Evolutionary conservation across 2,113 vertebrate genomes (phyloP).

Genomic region (Prionailurus bengalensis): DNA sequence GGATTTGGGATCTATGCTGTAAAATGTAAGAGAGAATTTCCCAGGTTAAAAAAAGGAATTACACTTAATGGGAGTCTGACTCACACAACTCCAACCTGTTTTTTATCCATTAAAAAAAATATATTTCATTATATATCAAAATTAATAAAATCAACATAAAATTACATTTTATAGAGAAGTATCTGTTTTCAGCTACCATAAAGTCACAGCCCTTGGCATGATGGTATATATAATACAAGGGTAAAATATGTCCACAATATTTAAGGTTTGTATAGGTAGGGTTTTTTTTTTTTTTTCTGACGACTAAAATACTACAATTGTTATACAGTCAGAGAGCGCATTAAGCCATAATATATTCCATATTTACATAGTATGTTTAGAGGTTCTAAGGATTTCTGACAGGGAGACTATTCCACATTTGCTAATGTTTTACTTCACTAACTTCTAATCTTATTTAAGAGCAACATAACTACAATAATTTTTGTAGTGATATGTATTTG

Average conservation of each 20-base stretch:
- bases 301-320: constrained; percentile 7
- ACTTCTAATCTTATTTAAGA: background rate
- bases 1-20: background rate
- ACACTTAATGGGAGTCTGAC: background rate
- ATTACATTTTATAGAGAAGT: background rate
- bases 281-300: background rate
- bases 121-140: constrained; percentile 28
- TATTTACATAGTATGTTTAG: background rate
- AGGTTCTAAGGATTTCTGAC: background rate
- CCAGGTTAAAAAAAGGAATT: background rate
- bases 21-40: constrained; percentile 3
- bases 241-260: background rate
- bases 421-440: background rate
- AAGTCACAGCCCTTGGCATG: background rate
- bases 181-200: background rate
- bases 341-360: background rate
- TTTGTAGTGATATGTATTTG: background rate
- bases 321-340: constrained; percentile 24
- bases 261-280: background rate
- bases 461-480: background rate
- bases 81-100: background rate
- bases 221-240: background rate
- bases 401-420: background rate
- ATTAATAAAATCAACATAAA: constrained; percentile 44
- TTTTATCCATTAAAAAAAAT: constrained; percentile 58